These are phyloP conservation scores for Cebus imitator DNA, from an alignment of 2,113 vertebrate genomes.

Conservation along the genomic window DNA sequence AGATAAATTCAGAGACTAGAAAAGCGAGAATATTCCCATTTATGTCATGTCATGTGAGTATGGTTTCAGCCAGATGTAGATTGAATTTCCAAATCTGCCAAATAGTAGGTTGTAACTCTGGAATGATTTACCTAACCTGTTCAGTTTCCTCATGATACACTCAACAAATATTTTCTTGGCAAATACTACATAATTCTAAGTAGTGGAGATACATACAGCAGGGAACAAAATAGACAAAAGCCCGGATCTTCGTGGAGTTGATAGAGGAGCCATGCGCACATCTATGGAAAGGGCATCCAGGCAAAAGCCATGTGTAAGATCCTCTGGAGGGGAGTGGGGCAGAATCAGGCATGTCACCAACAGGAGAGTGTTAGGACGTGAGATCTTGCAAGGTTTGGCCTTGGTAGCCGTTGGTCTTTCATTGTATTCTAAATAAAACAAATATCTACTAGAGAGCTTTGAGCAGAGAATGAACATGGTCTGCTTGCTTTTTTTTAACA, in stretches of 20 bases:
- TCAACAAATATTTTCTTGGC: neutral
- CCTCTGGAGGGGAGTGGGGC: rapidly evolving
- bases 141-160: neutral
- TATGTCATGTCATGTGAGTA: neutral
- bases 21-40: neutral
- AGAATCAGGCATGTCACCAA: rapidly evolving
- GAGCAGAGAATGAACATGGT: neutral
- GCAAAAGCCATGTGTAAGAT: rapidly evolving
- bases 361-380: rapidly evolving
- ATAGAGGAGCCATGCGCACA: too few relatives aligned
- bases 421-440: neutral
- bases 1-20: neutral
- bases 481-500: neutral
- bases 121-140: neutral
- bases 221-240: neutral
- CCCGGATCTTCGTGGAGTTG: neutral
- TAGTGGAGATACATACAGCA: rapidly evolving
- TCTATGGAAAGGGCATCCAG: too few relatives aligned
- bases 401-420: neutral
- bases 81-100: neutral
- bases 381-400: neutral
- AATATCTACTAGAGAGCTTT: neutral
- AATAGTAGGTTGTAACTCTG: neutral
- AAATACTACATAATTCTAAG: neutral
- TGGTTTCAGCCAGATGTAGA: neutral